phyloP scores from a whole-genome alignment of 2,797 vertebrate species.

The Lagorchestes hirsutus region DNA sequence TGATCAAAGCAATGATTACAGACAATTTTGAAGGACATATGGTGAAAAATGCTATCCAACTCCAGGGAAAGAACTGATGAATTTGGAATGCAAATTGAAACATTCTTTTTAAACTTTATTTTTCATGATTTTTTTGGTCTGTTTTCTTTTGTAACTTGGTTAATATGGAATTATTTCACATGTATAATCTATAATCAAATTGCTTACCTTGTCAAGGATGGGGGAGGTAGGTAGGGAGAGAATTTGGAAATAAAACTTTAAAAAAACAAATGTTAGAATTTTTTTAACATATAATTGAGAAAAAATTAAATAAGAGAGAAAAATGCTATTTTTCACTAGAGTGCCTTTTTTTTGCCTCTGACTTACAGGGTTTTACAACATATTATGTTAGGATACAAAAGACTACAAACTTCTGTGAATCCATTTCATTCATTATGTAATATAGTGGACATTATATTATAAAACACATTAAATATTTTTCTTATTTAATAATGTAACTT shows the following conservation, averaged over 20 bases:
- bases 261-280: background rate
- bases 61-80: background rate
- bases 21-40: background rate
- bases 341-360: background rate
- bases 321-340: background rate
- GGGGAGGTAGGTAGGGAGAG: background rate
- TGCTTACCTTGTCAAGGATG: background rate
- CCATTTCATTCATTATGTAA: background rate
- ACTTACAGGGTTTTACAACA: background rate
- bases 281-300: background rate
- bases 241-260: background rate
- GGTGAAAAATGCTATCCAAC: background rate
- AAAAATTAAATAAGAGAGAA: background rate
- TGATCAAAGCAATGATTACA: background rate
- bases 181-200: background rate
- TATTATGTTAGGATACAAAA: background rate
- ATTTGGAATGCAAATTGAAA: background rate
- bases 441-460: background rate
- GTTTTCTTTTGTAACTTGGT: background rate
- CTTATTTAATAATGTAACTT: background rate
- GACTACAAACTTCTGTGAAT: background rate
- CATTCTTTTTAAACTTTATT: background rate
- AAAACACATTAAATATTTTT: background rate
- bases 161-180: background rate
- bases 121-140: background rate